These are phyloP conservation scores for Calameuta idolon DNA, from an alignment of 2,888 invertebrate species.

Conservation along the genomic window DNA sequence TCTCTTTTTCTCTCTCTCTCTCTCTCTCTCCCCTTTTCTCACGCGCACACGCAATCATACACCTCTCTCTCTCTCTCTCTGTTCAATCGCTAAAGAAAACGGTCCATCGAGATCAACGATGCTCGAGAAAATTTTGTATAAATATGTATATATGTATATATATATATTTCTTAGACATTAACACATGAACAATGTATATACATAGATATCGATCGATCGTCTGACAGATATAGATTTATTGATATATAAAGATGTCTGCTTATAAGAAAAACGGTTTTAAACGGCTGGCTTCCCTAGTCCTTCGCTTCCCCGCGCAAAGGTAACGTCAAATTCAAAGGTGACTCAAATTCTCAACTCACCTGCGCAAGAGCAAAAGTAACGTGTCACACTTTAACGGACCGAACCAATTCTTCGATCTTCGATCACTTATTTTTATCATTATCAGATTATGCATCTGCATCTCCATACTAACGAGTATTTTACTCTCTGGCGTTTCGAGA, in stretches of 20 bases:
- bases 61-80: constrained; percentile 11
- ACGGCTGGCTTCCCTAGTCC: constrained; percentile 67
- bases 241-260: background rate
- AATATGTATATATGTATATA: constrained; percentile 23
- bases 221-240: too few species aligned
- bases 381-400: constrained; percentile 43
- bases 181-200: too few species aligned
- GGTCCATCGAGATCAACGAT: constrained; percentile 50
- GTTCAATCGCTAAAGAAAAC: constrained; percentile 29
- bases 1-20: constrained; percentile 14
- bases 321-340: constrained; percentile 63
- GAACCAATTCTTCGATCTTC: constrained; percentile 56
- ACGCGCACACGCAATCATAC: constrained; percentile 9
- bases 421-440: constrained; percentile 41
- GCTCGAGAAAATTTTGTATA: constrained; percentile 43
- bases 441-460: constrained; percentile 16
- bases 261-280: constrained; percentile 28
- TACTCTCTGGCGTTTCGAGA: background rate
- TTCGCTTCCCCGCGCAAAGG: constrained; percentile 67
- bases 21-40: background rate
- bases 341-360: constrained; percentile 67
- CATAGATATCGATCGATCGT: too few species aligned
- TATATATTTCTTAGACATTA: constrained; percentile 8
- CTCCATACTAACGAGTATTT: background rate
- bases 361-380: constrained; percentile 65